Evolutionary conservation across 2,888 invertebrate species (phyloP).

Genomic region (Chromoteleia sp.): DNA sequence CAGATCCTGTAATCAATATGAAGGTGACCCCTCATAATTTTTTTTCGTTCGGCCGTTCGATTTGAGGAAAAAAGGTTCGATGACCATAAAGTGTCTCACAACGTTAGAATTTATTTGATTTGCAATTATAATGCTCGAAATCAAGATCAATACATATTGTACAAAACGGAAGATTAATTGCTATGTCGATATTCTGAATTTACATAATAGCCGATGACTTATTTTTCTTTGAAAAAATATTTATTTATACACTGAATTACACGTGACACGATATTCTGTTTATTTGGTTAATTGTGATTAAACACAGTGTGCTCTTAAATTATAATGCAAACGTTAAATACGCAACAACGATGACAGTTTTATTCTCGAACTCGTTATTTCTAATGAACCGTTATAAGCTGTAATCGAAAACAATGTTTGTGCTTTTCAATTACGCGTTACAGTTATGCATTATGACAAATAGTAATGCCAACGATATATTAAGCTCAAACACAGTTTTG

Average conservation of each 20-base stretch:
- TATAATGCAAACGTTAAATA: slow-evolving; percentile 1
- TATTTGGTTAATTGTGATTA: slow-evolving; percentile 1
- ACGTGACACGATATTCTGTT: slow-evolving; percentile 10
- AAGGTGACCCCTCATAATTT: slow-evolving; percentile 48
- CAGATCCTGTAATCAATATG: slow-evolving; percentile 43
- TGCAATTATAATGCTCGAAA: slow-evolving; percentile 43
- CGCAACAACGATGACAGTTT: no score
- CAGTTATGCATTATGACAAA: slow-evolving; percentile 11
- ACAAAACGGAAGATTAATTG: slow-evolving; percentile 7
- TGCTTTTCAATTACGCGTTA: slow-evolving; percentile 51
- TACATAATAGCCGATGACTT: background rate
- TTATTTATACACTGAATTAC: slow-evolving; percentile 50
- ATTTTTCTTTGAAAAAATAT: slow-evolving; percentile 59
- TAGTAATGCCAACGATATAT: slow-evolving; percentile 21
- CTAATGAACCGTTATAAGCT: slow-evolving; percentile 7
- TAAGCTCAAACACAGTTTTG: background rate
- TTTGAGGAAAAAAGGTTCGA: slow-evolving; percentile 38
- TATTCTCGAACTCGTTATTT: slow-evolving; percentile 20
- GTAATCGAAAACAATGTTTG: slow-evolving; percentile 45
- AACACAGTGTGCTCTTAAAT: slow-evolving; percentile 37
- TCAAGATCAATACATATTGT: slow-evolving; percentile 17
- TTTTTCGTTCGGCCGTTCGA: background rate
- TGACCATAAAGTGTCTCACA: slow-evolving; percentile 29
- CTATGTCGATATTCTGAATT: background rate
- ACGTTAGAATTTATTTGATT: slow-evolving; percentile 39